Percentiles rank a stretch among this genome's conserved stretches.
phyloP scores from a whole-genome alignment of 2,888 invertebrate genomes.

The Eilema griseolum region DNA sequence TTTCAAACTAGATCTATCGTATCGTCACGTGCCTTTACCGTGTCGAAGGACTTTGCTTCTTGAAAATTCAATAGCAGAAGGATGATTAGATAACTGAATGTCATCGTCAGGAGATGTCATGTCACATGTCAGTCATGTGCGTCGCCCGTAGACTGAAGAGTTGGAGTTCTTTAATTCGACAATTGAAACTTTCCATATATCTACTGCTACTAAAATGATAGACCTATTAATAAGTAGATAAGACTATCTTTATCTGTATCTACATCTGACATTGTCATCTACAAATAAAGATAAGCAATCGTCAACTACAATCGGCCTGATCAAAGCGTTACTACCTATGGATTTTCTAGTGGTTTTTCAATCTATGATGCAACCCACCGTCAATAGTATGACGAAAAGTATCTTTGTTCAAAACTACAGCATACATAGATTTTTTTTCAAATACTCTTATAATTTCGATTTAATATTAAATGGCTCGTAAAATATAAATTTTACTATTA shows the following conservation, averaged over 20 bases:
- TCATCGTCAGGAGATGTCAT: slow-evolving; percentile 1
- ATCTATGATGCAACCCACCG: background rate
- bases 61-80: background rate
- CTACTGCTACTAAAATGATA: background rate
- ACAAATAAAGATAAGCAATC: slow-evolving; percentile 5
- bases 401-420: background rate
- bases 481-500: no score
- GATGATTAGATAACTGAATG: slow-evolving; percentile 9
- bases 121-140: slow-evolving; percentile 7
- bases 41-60: background rate
- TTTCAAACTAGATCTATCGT: background rate
- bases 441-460: no score
- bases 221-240: slow-evolving; percentile 6
- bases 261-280: slow-evolving; percentile 12
- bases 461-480: no score
- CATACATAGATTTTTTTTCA: background rate
- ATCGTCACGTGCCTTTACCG: background rate
- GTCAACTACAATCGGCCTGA: slow-evolving; percentile 1
- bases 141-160: background rate
- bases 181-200: slow-evolving; percentile 7
- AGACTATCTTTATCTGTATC: slow-evolving; percentile 1
- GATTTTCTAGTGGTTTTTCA: background rate
- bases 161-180: background rate
- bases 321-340: slow-evolving; percentile 1
- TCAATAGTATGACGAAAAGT: background rate